Conservation (phyloP, 2,888 invertebrate genomes). For the Rhaphigaster nebulosa region DNA sequence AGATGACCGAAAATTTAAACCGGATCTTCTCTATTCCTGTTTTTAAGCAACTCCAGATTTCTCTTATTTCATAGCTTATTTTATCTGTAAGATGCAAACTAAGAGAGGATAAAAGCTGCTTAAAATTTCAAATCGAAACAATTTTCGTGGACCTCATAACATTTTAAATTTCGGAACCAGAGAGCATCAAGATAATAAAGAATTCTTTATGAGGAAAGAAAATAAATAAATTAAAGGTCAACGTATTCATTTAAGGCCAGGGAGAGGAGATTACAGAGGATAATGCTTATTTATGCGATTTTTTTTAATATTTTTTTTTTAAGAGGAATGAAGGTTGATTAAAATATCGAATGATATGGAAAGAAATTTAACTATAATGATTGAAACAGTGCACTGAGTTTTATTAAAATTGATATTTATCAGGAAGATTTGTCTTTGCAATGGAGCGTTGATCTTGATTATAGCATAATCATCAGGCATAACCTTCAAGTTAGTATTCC, state of each 20-base stretch:
- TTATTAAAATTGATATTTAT: background rate
- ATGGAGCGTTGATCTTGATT: background rate
- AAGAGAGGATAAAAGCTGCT: conserved; percentile 33
- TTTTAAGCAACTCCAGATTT: conserved; percentile 36
- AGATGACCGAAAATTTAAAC: conserved; percentile 57
- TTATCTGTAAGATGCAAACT: conserved; percentile 47
- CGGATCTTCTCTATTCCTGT: conserved; percentile 52
- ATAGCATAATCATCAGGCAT: background rate
- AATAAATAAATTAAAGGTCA: conserved; percentile 42
- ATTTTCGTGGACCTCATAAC: background rate
- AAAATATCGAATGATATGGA: background rate
- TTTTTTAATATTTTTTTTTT: background rate
- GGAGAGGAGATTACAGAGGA: background rate
- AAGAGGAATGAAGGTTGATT: background rate
- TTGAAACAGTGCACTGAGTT: background rate
- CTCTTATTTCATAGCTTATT: conserved; percentile 55
- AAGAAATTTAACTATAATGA: background rate
- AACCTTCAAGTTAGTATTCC: background rate
- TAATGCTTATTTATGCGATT: background rate
- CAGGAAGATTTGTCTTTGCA: background rate
- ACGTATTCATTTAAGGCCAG: conserved; percentile 33
- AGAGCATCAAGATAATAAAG: conserved; percentile 43
- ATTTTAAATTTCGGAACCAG: background rate
- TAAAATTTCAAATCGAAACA: conserved; percentile 37
- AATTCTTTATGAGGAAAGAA: conserved; percentile 38